Evolutionary conservation across 2,888 invertebrate species (phyloP).

Genomic region (Rhingia rostrata): DNA sequence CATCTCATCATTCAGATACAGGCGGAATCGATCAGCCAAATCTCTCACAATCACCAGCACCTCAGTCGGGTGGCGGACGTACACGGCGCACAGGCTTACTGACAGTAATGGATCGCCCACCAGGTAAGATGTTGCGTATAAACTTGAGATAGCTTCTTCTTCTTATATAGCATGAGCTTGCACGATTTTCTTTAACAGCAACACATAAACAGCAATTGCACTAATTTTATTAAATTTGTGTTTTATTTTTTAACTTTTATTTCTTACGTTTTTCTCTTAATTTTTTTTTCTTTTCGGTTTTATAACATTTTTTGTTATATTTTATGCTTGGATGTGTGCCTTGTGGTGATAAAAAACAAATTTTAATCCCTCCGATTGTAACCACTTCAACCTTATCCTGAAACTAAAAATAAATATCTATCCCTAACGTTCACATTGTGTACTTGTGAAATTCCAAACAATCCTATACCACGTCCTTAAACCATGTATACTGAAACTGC

Average conservation of each 20-base stretch:
- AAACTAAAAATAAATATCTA: background rate
- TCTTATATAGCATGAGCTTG: conserved; percentile 51
- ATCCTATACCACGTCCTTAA: conserved; percentile 29
- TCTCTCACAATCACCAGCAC: conserved; percentile 80
- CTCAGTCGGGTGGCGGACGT: conserved; percentile 83
- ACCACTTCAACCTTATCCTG: conserved; percentile 49
- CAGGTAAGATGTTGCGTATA: conserved; percentile 85
- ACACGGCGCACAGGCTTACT: conserved; percentile 92
- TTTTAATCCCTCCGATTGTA: conserved; percentile 48
- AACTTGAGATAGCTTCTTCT: background rate
- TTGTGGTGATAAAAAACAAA: conserved; percentile 76
- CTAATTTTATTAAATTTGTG: conserved; percentile 56
- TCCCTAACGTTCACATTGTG: conserved; percentile 6
- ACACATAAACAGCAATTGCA: conserved; percentile 23
- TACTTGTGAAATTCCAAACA: conserved; percentile 2
- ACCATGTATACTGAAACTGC: conserved; percentile 76
- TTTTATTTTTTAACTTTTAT: conserved; percentile 75
- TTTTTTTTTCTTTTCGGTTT: conserved; percentile 75
- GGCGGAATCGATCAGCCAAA: conserved; percentile 78
- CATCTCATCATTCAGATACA: conserved; percentile 77
- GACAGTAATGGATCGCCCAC: conserved; percentile 93
- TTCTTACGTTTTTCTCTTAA: conserved; percentile 62
- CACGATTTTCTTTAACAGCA: conserved; percentile 31
- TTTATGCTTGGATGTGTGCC: conserved; percentile 77
- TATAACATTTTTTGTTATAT: conserved; percentile 69